Evolutionary conservation across 2,797 vertebrate species (phyloP).

Genomic region (Acanthis flammea): DNA sequence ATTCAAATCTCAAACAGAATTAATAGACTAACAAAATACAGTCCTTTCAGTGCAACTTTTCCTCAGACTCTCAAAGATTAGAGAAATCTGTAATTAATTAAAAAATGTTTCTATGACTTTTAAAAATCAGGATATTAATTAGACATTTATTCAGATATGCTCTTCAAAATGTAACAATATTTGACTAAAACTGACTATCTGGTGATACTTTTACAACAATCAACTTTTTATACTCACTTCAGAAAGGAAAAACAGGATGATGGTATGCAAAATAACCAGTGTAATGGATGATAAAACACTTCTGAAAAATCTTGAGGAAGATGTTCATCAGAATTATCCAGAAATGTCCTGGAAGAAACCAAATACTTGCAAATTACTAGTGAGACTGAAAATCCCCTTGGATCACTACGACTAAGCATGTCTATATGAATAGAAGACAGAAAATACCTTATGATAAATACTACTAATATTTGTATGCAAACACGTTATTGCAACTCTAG

Average conservation of each 20-base stretch:
- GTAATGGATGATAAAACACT: slow-evolving; percentile 59
- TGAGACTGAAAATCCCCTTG: slow-evolving; percentile 2
- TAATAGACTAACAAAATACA: background rate
- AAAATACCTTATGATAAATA: background rate
- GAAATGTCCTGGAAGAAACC: slow-evolving; percentile 78
- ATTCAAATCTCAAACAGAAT: background rate
- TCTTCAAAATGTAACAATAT: background rate
- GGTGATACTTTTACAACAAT: background rate
- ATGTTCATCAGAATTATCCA: slow-evolving; percentile 55
- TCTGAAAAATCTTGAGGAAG: slow-evolving; percentile 39
- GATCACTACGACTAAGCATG: background rate
- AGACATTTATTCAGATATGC: background rate
- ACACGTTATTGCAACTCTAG: background rate
- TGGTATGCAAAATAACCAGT: slow-evolving; percentile 84
- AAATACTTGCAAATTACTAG: background rate
- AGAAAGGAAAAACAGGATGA: slow-evolving; percentile 72
- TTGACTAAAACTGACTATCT: background rate
- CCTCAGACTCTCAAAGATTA: background rate
- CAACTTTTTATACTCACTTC: slow-evolving; percentile 67
- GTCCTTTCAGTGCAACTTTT: background rate
- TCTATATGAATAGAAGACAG: background rate
- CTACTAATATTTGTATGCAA: background rate
- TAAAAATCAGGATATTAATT: background rate
- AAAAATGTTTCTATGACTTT: background rate
- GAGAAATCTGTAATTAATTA: background rate